Base-by-base conservation (phyloP, 2,113 vertebrate genomes). In the Nibea coibor region DNA sequence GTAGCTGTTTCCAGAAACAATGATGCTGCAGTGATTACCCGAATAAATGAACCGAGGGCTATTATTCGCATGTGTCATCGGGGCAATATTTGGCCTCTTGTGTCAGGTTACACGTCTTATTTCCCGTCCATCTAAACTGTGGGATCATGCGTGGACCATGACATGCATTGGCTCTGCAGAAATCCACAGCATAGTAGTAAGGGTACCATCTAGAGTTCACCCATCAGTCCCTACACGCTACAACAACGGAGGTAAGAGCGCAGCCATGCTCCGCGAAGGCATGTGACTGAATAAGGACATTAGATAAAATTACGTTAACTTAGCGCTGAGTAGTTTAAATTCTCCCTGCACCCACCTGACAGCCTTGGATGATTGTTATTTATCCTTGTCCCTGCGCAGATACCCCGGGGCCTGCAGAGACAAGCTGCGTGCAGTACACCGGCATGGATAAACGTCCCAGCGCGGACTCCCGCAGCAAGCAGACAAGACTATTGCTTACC, bases 341-440 rank as follows among this genome's bases (percentile, higher is more conserved):
- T 69, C 58, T 82, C 82, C 79, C 86, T 67, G 86, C 83, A 66
- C 16, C 86, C 85, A 80, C 73, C 82, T 75, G 73, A 75, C 80
- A 86, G 50, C 77, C 59, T 69, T 54, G 83, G 61, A 80, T 82
- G 67, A 11, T 75, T 68, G 72, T 82, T 89, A 83, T 90, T 83
- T 73, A 80, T 76, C 81, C 78, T 26, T 31, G 75, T 87, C 78
- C 85, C 90, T 92, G 87, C 91, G 92, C 90, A 92, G 79, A 90
- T 48, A 87, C 64, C 81, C 75, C 85, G 81, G 84, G 91, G 80
- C 90, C 91, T 89, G 90, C 90, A 77, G 87, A 80, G 86, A 76
- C 61, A 50, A 66, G 88, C 87, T 76, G 88, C 71, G 81, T 83
- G 86, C 84, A 73, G 43, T 56, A 67, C 45, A 72, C 62, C 84